Evolutionary conservation across 2,113 vertebrate genomes (phyloP).

Genomic region (Excalfactoria chinensis): DNA sequence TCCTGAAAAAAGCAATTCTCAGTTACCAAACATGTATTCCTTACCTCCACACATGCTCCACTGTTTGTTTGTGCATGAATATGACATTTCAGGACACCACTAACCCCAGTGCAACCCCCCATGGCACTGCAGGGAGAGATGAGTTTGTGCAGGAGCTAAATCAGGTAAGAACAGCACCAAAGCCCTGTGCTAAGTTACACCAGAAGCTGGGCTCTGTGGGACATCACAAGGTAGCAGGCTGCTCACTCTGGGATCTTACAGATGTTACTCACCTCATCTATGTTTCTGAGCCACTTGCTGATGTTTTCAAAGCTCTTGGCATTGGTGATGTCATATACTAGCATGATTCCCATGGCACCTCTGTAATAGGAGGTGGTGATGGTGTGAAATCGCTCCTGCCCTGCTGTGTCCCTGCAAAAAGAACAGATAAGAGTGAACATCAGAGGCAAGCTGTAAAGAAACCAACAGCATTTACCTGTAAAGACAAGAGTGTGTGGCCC

Average conservation of each 20-base stretch:
- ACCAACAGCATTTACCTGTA: fast-evolving
- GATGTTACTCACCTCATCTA: conserved; percentile 89
- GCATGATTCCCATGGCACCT: conserved; percentile 99
- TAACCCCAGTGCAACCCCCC: neutral
- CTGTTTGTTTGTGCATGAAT: fast-evolving
- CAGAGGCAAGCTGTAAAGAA: neutral
- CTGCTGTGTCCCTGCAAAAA: conserved; percentile 92
- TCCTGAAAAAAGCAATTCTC: neutral
- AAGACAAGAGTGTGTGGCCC: fast-evolving
- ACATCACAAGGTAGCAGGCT: fast-evolving
- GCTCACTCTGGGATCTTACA: fast-evolving
- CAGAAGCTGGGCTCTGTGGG: neutral
- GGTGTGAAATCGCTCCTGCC: conserved; percentile 98
- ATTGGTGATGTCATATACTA: conserved; percentile 99
- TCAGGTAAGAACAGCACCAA: too few relatives aligned
- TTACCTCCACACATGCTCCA: neutral
- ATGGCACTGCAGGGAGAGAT: fast-evolving
- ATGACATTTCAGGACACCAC: neutral
- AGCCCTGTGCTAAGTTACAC: fast-evolving
- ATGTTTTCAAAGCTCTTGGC: conserved; percentile 99
- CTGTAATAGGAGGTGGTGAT: conserved; percentile 99
- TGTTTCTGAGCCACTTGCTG: conserved; percentile 99
- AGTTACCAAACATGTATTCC: fast-evolving
- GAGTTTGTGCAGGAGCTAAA: neutral
- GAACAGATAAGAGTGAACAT: neutral